Conservation (phyloP, 2,113 vertebrate species). For the Sturnus vulgaris region DNA sequence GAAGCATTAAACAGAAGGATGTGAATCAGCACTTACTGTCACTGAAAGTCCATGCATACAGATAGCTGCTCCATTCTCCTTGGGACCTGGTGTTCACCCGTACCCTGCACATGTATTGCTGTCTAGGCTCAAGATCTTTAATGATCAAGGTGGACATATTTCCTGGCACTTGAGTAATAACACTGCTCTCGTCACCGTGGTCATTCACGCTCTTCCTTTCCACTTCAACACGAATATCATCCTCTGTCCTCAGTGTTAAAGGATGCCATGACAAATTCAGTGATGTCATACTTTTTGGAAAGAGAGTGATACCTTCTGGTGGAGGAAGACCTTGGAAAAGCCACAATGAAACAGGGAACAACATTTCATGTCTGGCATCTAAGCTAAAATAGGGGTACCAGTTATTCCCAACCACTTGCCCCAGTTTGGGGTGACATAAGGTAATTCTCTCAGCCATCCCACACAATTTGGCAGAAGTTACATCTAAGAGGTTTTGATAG, state of each 20-base stretch:
- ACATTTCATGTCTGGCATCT: background rate
- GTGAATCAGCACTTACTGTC: constrained; percentile 74
- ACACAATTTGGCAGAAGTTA: background rate
- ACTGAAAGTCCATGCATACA: constrained; percentile 84
- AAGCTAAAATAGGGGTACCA: background rate
- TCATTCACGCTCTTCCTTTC: constrained; percentile 69
- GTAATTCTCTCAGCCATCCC: background rate
- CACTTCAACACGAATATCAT: constrained; percentile 77
- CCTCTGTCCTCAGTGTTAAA: constrained; percentile 67
- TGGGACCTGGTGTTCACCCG: constrained; percentile 75
- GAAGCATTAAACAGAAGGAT: background rate
- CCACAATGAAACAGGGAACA: constrained; percentile 42
- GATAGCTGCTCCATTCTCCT: constrained; percentile 77
- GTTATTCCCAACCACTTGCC: background rate
- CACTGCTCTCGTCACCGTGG: constrained; percentile 30
- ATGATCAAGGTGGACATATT: constrained; percentile 75
- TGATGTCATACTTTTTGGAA: constrained; percentile 76
- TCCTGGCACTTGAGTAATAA: constrained; percentile 63
- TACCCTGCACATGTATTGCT: constrained; percentile 80
- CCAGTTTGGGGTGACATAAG: background rate
- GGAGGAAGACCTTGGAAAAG: constrained; percentile 77
- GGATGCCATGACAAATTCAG: constrained; percentile 82
- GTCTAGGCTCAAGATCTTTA: constrained; percentile 73
- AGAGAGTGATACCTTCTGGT: constrained; percentile 76
- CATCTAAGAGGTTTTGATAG: background rate